Base-by-base conservation (phyloP, 2,888 invertebrate species). In the Drosophila stalkeri region DNA sequence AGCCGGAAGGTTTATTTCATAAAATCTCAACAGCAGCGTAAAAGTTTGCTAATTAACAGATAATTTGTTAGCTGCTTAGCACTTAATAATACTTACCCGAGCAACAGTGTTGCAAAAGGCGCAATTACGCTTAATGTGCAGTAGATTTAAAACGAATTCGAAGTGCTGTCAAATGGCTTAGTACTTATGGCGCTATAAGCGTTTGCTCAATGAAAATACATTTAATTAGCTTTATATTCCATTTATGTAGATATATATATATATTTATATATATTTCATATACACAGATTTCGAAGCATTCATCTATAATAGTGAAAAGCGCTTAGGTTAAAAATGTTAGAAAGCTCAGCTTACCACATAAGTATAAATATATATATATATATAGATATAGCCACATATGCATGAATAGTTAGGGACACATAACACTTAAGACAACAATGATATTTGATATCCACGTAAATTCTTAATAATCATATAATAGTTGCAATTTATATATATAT, bases 391-490 rank as follows among this genome's bases (percentile, higher is more conserved):
- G 64, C 63, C 75, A 66, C 61, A 56, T 61, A 47, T 44, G 44
- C 18, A 51, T 63, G n/a, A 57, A 11, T 31, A 67, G 57, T 67
- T 82, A 54, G 46, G 64, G 64, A 88, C 87, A 77, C 68, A 55
- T 78, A 75, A 89, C 79, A 89, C 72, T 88, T 86, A 81, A 67
- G 67, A 86, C 90, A 90, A 90, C 90, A 86, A 75, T 87, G 86
- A 86, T 90, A 86, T 86, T 86, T 86, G 54, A 90, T 90, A 86
- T 90, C 86, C 90, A 84, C 76, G 68, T 77, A 86, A 90, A 86
- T 81, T 89, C 86, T 86, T 82, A 87, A 81, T 60, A 71, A 54
- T 72, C 64, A 54, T 66, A 37, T 49, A 75, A 57, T 71, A 66
- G 43, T 55, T 43, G 27, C 33, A 35, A 46, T 71, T 31, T 52